Conservation (phyloP, 2,113 vertebrate genomes). For the Odocoileus virginianus region DNA sequence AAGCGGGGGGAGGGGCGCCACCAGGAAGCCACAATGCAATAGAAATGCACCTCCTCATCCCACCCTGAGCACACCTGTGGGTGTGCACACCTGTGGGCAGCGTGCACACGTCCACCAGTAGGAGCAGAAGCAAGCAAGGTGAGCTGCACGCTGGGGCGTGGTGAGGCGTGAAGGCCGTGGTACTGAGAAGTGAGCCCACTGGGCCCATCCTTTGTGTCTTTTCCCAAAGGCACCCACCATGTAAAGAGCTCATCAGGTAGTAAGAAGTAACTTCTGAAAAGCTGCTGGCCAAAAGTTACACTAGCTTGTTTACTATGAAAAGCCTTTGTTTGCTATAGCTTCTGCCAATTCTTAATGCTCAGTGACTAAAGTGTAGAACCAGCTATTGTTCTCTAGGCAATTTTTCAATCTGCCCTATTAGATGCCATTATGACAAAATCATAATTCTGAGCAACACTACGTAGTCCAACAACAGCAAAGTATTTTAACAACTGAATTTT, state of each 20-base stretch:
- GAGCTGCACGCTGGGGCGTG: background rate
- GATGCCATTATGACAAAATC: constrained; percentile 58
- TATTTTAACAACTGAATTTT: constrained; percentile 66
- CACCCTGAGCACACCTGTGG: fast-evolving
- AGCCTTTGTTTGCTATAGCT: constrained; percentile 43
- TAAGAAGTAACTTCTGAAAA: constrained; percentile 16
- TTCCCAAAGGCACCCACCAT: constrained; percentile 42
- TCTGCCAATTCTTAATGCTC: constrained; percentile 50
- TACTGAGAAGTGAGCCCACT: background rate
- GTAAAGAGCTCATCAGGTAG: constrained; percentile 46
- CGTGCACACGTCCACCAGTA: background rate
- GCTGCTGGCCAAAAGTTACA: constrained; percentile 20
- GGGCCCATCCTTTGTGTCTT: constrained; percentile 28
- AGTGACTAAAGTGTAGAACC: constrained; percentile 35
- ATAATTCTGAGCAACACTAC: constrained; percentile 54
- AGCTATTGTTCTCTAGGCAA: constrained; percentile 51
- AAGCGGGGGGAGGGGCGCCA: background rate
- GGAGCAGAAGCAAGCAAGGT: background rate
- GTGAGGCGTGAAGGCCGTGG: background rate
- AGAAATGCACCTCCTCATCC: background rate
- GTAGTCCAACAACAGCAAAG: constrained; percentile 57
- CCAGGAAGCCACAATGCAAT: background rate
- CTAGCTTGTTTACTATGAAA: constrained; percentile 37
- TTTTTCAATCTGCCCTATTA: constrained; percentile 67
- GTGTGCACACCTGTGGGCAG: fast-evolving